These are phyloP conservation scores for Morone saxatilis DNA, from an alignment of 2,113 vertebrate genomes.

Conservation along the genomic window DNA sequence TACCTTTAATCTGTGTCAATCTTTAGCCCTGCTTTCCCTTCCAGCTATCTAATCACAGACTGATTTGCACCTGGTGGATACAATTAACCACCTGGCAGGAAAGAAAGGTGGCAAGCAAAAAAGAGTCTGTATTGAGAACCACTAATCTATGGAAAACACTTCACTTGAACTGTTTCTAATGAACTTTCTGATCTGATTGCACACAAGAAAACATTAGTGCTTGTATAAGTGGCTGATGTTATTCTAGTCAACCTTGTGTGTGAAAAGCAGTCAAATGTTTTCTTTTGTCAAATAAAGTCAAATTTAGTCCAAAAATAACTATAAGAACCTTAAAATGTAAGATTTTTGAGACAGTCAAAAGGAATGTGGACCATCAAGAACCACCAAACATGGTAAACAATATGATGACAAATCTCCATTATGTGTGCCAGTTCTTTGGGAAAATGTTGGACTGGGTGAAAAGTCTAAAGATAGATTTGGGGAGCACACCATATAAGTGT, in stretches of 20 bases:
- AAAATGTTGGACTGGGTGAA: neutral
- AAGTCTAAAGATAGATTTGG: neutral
- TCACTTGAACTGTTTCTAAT: neutral
- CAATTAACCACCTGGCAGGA: conserved; percentile 28
- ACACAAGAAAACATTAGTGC: neutral
- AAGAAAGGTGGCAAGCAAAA: neutral
- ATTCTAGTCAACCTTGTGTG: neutral
- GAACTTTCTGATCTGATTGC: neutral
- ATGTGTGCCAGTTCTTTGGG: neutral
- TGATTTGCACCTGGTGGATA: conserved; percentile 9
- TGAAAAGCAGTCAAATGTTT: neutral
- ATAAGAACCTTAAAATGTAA: neutral
- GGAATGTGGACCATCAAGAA: neutral
- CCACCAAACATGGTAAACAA: neutral
- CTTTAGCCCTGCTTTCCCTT: neutral
- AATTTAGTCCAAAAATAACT: neutral
- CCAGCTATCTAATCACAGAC: neutral
- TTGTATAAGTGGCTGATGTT: neutral
- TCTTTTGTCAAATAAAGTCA: neutral
- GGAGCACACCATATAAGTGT: neutral
- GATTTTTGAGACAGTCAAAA: neutral
- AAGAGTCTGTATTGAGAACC: neutral
- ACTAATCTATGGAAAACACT: neutral
- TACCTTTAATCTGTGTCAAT: neutral
- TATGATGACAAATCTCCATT: neutral